Percentiles rank a stretch among this genome's conserved stretches.
These are phyloP conservation scores for Chondrosia reniformis DNA, from an alignment of 37 sponge, comb jelly and placozoan genomes.

Conservation along the genomic window DNA sequence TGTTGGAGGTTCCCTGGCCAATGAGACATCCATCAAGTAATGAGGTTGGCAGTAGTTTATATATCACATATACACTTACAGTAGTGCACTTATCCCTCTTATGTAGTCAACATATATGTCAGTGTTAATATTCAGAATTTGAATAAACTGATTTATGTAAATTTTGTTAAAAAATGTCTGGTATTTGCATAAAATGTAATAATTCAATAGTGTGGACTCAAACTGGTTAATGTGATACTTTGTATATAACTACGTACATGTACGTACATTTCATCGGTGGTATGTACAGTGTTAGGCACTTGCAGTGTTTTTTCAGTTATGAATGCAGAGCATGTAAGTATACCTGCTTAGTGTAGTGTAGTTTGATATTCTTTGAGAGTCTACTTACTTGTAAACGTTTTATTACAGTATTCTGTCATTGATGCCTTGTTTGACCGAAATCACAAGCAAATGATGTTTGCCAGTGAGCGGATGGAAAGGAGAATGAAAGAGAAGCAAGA, in stretches of 20 bases:
- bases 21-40: conserved; percentile 75
- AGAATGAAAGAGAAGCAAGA: conserved; percentile 58
- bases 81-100: too few species aligned
- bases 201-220: too few species aligned
- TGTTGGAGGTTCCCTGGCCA: conserved; percentile 89
- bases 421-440: conserved; percentile 85
- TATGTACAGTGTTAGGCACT: not conserved
- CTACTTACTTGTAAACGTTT: not conserved
- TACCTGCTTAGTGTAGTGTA: not conserved
- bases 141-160: not conserved
- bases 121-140: too few species aligned
- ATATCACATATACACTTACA: conserved; percentile 15
- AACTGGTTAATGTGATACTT: too few species aligned
- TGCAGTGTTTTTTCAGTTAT: not conserved
- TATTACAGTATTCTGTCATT: conserved; percentile 48
- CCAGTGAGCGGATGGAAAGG: conserved; percentile 15
- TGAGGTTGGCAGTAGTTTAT: conserved; percentile 51
- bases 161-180: not conserved
- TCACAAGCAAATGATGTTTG: conserved; percentile 51
- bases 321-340: too few species aligned
- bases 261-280: not conserved
- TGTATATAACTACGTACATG: too few species aligned
- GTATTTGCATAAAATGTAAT: not conserved
- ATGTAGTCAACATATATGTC: too few species aligned
- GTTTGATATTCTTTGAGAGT: conserved; percentile 1